Base-by-base conservation (phyloP, 2,797 vertebrate species). In the Peromyscus melanophrys region DNA sequence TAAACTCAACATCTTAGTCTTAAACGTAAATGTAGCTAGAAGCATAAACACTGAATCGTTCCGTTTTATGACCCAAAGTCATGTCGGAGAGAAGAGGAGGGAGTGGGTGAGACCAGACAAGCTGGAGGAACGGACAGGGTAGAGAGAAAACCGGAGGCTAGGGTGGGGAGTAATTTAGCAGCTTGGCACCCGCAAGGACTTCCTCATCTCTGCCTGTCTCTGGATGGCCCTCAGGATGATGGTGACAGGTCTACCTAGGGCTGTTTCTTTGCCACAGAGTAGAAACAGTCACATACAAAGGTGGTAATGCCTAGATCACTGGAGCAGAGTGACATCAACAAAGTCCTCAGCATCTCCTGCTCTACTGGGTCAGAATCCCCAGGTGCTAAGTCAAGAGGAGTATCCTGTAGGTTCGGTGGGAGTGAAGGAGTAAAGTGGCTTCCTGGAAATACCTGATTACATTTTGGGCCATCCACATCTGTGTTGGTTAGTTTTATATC, bases 1-100 rank as follows among this genome's bases (percentile, higher is more conserved):
- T 98, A 96, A 98, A 98, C 97, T 98, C 98, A 98, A 96, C 97
- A 98, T 98, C 98, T 98, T 98, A 98, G 97, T 98, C 96, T 98
- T 98, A 97, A 98, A 99, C 98, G 98, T 98, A 98, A 98, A 98
- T 98, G 98, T 94, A 97, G 96, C 97, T 97, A 90, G 80, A 59
- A 96, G 97, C 80, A 91, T 96, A 98, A 98, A 98, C 98, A 98
- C 92, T 69, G 96, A 95, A 96, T 97, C 90, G n/a, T 98, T 97
- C 97, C 75, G 57, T 98, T 98, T 98, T 97, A 98, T 98, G 98
- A 96, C 0, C 67, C 96, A 95, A 92, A 97, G 94, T 80, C 76
- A 91, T 76, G 1, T 92, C 86, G 96, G 96, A 61, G 94, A 96
- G 87, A 96, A 81, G 92, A 92, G n/a, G 59, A 46, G 73, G 17